Conservation (phyloP, 2,888 invertebrate genomes). For the Lasioglossum villosulum region DNA sequence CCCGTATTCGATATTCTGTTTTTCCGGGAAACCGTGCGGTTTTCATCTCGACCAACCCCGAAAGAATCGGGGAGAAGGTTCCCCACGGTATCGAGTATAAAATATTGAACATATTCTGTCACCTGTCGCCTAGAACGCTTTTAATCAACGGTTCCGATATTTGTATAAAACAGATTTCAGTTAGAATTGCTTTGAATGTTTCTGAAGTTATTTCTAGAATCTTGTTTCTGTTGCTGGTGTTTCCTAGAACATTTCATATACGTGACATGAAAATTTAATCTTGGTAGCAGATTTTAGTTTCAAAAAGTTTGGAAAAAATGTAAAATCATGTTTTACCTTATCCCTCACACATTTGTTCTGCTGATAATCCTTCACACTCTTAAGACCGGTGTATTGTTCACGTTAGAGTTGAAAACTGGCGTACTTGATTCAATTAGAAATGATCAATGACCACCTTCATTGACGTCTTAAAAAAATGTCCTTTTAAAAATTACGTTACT, state of each 20-base stretch:
- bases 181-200: not conserved
- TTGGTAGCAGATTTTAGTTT: too few relatives aligned
- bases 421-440: not conserved
- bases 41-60: not conserved
- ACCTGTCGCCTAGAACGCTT: not conserved
- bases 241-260: too few relatives aligned
- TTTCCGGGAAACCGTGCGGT: not conserved
- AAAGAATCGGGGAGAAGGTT: not conserved
- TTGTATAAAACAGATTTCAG: not conserved
- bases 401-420: not conserved
- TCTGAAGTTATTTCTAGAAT: not conserved
- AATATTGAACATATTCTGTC: not conserved
- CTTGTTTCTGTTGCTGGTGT: not conserved
- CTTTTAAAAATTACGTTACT: not conserved
- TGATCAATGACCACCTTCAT: not conserved
- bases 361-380: not conserved
- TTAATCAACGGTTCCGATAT: not conserved
- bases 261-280: too few relatives aligned
- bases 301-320: too few relatives aligned
- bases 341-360: not conserved
- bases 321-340: too few relatives aligned
- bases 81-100: not conserved
- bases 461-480: not conserved
- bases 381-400: too few relatives aligned
- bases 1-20: not conserved